A percentile compares a stretch with the other conserved stretches of the same genome.
phyloP scores from a whole-genome alignment of 2,113 vertebrate species.

The Bathybates hornii region DNA sequence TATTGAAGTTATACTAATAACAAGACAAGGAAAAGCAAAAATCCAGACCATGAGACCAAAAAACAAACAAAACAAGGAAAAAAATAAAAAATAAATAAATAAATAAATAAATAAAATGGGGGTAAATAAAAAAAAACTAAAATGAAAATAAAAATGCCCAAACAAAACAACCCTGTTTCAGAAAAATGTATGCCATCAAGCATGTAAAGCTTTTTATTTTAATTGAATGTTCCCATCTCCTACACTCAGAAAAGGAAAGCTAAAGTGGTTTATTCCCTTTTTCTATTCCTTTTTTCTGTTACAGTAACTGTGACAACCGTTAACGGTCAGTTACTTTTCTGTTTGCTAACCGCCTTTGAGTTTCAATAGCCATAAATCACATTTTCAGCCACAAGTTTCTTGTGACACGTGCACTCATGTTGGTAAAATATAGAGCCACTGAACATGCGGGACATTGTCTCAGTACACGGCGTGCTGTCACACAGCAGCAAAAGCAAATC shows the following conservation, averaged over 20 bases:
- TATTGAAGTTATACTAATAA: background rate
- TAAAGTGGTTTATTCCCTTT: background rate
- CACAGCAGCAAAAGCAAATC: background rate
- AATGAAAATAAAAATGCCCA: background rate
- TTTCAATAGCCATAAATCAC: background rate
- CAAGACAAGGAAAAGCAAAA: background rate
- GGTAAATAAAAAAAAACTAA: background rate
- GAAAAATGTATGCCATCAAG: background rate
- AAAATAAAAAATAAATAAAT: background rate
- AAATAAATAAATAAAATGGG: background rate
- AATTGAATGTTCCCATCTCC: background rate
- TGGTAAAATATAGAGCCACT: background rate
- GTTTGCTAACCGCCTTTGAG: background rate
- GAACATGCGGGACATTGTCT: background rate
- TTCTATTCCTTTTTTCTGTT: background rate
- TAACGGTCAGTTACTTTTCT: background rate
- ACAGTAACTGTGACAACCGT: background rate
- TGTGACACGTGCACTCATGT: background rate
- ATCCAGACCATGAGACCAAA: background rate
- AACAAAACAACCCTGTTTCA: background rate
- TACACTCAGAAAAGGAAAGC: background rate
- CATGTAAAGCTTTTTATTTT: background rate
- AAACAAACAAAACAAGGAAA: background rate
- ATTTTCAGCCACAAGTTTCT: background rate
- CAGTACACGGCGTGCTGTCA: background rate